Percentiles rank a stretch among this genome's conserved stretches.
Conservation (phyloP, 2,113 vertebrate species). For the Melanerpes formicivorus region DNA sequence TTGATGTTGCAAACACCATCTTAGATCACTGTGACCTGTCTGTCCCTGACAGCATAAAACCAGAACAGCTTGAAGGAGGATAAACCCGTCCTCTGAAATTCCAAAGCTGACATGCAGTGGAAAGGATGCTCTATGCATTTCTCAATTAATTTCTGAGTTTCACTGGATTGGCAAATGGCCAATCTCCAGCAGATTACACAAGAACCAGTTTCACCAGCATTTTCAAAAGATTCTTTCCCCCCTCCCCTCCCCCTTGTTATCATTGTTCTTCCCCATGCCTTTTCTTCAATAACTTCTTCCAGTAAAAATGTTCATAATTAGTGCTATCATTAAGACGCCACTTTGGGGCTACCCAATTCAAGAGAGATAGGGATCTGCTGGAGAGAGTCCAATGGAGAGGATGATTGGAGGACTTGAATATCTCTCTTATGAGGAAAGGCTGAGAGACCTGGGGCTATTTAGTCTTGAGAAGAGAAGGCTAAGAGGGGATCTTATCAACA, state of each 20-base stretch:
- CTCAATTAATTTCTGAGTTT: background rate
- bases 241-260: background rate
- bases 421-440: no score
- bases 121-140: background rate
- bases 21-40: background rate
- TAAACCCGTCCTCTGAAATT: background rate
- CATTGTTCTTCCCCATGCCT: background rate
- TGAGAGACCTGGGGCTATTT: no score
- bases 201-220: background rate
- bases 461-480: no score
- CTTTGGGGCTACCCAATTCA: no score
- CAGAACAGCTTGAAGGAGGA: background rate
- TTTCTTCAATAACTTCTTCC: background rate
- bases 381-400: no score
- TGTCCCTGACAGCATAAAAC: background rate
- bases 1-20: background rate
- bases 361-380: no score
- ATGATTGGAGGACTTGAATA: no score
- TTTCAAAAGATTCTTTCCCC: no score
- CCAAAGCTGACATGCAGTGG: background rate
- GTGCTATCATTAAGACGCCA: background rate
- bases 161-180: background rate
- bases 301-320: background rate
- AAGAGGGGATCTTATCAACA: no score
- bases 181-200: background rate